Evolutionary conservation across 2,888 invertebrate species (phyloP).

Genomic region (Yponomeuta sedellus): DNA sequence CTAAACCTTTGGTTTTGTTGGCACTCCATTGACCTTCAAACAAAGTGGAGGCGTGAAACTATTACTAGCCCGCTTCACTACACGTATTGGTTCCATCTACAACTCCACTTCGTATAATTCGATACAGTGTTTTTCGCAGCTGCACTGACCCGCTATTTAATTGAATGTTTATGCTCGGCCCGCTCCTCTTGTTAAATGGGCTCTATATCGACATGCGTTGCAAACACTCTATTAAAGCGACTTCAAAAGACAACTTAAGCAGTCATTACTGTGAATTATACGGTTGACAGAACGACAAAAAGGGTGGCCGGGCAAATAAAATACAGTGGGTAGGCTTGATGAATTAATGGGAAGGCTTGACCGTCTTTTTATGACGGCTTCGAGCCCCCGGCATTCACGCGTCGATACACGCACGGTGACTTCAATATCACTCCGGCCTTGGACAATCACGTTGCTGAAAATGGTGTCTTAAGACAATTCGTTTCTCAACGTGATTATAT

Average conservation of each 20-base stretch:
- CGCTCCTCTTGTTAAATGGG: slow-evolving; percentile 1
- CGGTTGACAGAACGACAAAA: slow-evolving; percentile 5
- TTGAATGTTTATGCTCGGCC: slow-evolving; percentile 14
- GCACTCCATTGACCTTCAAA: not conserved
- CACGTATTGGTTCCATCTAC: not conserved
- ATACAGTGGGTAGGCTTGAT: slow-evolving; percentile 5
- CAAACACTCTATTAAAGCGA: slow-evolving; percentile 12
- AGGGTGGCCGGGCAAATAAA: slow-evolving; percentile 10
- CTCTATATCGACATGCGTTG: slow-evolving; percentile 6
- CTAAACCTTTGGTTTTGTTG: not conserved
- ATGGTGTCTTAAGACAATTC: not conserved
- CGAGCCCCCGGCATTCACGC: not conserved
- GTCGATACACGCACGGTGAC: slow-evolving; percentile 1
- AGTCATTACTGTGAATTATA: slow-evolving; percentile 16
- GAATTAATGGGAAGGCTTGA: slow-evolving; percentile 7
- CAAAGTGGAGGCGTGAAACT: not conserved
- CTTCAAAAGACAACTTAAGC: slow-evolving; percentile 13
- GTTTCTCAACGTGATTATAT: not conserved
- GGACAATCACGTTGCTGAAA: not conserved
- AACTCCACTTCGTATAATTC: not conserved
- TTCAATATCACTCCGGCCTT: not conserved
- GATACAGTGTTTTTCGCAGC: slow-evolving; percentile 4
- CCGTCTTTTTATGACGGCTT: not conserved
- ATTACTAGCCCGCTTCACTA: not conserved
- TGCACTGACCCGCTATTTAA: slow-evolving; percentile 13